These are phyloP conservation scores for Orycteropus afer DNA, from an alignment of 2,113 vertebrate species.

Conservation along the genomic window DNA sequence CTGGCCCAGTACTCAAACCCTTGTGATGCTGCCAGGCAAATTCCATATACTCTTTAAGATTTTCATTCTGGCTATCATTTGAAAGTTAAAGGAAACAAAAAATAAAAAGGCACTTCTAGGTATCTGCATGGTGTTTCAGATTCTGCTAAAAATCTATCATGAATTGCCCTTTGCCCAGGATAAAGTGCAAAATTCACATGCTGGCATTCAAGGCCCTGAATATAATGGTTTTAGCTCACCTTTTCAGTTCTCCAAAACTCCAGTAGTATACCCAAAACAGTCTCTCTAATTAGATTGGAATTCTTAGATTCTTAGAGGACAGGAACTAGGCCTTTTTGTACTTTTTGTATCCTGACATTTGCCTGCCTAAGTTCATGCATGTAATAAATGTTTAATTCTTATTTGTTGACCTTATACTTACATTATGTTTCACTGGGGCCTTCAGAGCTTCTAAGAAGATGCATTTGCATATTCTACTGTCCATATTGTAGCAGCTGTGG, in stretches of 20 bases:
- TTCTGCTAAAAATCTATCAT: not conserved
- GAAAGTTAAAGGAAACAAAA: not conserved
- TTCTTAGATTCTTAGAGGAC: not conserved
- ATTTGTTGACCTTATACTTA: slow-evolving; percentile 34
- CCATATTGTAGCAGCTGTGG: not conserved
- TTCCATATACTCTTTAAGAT: not conserved
- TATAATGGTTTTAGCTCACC: not conserved
- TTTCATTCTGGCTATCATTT: not conserved
- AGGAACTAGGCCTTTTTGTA: not conserved
- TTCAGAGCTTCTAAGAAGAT: slow-evolving; percentile 26
- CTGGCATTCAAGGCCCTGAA: not conserved
- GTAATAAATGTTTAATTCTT: not conserved
- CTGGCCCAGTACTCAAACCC: not conserved
- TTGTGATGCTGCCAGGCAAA: not conserved
- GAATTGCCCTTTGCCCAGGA: not conserved
- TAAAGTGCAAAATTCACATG: not conserved
- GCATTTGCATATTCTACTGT: not conserved
- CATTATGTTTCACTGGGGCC: not conserved
- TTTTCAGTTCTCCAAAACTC: not conserved
- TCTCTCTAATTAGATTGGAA: not conserved
- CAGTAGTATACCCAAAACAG: not conserved
- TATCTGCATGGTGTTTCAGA: not conserved
- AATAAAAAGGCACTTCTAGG: not conserved
- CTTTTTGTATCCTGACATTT: not conserved
- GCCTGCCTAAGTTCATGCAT: not conserved